phyloP scores from a whole-genome alignment of 2,888 invertebrate genomes.

The Ceriagrion tenellum region DNA sequence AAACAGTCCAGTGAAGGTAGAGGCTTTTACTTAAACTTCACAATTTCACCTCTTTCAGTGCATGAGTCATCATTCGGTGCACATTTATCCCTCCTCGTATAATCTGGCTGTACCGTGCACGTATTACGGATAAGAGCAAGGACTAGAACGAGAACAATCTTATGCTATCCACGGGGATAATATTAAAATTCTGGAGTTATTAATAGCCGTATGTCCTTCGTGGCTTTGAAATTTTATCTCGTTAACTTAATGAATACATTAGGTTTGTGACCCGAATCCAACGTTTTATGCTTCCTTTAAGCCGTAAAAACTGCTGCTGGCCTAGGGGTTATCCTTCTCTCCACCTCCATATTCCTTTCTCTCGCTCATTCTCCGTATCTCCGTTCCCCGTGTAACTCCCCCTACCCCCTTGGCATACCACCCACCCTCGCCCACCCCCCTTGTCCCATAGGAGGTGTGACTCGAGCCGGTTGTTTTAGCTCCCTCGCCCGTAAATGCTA shows the following conservation, averaged over 20 bases:
- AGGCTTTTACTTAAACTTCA: not conserved
- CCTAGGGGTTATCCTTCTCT: not conserved
- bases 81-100: not conserved
- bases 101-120: not conserved
- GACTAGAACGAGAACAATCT: not conserved
- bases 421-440: not conserved
- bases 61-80: not conserved
- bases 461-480: not conserved
- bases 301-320: not conserved
- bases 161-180: not conserved
- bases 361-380: not conserved
- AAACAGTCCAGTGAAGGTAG: too few relatives aligned
- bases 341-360: not conserved
- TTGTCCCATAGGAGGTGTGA: not conserved
- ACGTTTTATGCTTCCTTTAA: not conserved
- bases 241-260: slow-evolving; percentile 39
- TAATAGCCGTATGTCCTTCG: not conserved
- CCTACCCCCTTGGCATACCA: not conserved
- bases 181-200: slow-evolving; percentile 15
- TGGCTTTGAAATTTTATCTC: slow-evolving; percentile 34
- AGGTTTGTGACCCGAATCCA: slow-evolving; percentile 39
- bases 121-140: not conserved
- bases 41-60: not conserved
- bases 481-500: slow-evolving; percentile 19
- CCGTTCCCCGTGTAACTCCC: not conserved